phyloP scores from a whole-genome alignment of 2,797 vertebrate species.

The Poliocrania exsul region DNA sequence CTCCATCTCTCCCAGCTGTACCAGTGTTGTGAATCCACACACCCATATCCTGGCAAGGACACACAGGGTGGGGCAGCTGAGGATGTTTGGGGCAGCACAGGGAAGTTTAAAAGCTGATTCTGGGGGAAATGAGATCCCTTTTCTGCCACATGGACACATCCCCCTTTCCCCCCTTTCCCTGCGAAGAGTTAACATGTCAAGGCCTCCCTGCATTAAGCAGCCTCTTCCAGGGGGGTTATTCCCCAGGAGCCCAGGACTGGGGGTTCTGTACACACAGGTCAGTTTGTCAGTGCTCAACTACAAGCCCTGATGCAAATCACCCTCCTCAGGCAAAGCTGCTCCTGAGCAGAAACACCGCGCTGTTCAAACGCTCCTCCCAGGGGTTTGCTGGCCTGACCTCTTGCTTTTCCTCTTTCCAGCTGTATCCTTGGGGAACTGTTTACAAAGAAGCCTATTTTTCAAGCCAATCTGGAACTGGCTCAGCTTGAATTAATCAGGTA shows the following conservation, averaged over 20 bases:
- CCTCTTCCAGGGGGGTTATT: neutral
- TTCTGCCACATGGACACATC: rapidly evolving
- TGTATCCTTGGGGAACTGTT: constrained; percentile 98
- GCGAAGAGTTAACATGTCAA: neutral
- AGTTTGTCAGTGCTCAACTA: constrained; percentile 49
- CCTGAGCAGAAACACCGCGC: neutral
- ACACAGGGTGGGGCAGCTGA: neutral
- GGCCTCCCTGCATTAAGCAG: neutral
- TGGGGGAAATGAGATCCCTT: neutral
- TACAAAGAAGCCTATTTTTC: constrained; percentile 98
- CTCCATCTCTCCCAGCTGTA: neutral
- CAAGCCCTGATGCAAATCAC: constrained; percentile 54
- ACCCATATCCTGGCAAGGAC: too few species aligned
- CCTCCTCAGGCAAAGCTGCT: constrained; percentile 11
- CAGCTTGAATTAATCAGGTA: constrained; percentile 98
- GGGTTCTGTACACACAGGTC: constrained; percentile 27
- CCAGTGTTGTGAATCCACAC: neutral
- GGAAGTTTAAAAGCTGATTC: neutral
- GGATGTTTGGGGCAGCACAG: neutral
- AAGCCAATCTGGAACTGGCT: constrained; percentile 97
- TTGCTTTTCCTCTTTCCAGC: constrained; percentile 77
- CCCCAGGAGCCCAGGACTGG: neutral
- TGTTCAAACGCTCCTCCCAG: constrained; percentile 12
- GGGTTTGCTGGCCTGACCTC: constrained; percentile 65
- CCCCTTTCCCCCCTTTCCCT: neutral